Evolutionary conservation across 2,888 invertebrate species (phyloP).

Genomic region (Caenorhabditis afra): DNA sequence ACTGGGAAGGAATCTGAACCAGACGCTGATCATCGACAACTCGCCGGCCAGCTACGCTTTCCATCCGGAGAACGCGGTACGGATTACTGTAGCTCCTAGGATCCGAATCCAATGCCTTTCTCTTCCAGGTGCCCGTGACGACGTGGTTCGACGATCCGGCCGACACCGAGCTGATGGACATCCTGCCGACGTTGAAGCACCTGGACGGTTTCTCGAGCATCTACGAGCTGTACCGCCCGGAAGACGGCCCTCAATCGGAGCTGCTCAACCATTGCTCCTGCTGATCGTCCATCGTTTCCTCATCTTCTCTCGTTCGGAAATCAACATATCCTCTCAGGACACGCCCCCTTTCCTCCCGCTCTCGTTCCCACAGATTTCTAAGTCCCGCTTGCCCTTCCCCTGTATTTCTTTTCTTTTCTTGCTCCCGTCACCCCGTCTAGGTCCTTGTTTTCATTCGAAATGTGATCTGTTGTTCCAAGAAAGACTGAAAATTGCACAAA

Average conservation of each 20-base stretch:
- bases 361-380: constrained; percentile 30
- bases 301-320: background rate
- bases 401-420: constrained; percentile 3
- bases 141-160: constrained; percentile 99
- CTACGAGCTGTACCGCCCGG: constrained; percentile 48
- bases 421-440: background rate
- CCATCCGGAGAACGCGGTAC: constrained; percentile 99
- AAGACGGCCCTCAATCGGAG: constrained; percentile 53
- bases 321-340: constrained; percentile 48
- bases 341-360: constrained; percentile 7
- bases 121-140: constrained; percentile 91
- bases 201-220: constrained; percentile 86
- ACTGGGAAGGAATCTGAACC: constrained; percentile 94
- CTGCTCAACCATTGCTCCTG: constrained; percentile 48
- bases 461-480: constrained; percentile 27
- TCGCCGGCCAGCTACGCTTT: constrained; percentile 99
- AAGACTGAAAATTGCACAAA: background rate
- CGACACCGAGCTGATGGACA: constrained; percentile 95
- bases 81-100: constrained; percentile 81
- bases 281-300: constrained; percentile 14
- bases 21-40: constrained; percentile 98
- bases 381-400: constrained; percentile 22
- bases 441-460: constrained; percentile 32
- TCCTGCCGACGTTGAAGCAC: constrained; percentile 98
- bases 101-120: too few relatives aligned